Percentiles rank a stretch among this genome's conserved stretches.
Conservation (phyloP, 2,113 vertebrate species). For the Bos indicus region DNA sequence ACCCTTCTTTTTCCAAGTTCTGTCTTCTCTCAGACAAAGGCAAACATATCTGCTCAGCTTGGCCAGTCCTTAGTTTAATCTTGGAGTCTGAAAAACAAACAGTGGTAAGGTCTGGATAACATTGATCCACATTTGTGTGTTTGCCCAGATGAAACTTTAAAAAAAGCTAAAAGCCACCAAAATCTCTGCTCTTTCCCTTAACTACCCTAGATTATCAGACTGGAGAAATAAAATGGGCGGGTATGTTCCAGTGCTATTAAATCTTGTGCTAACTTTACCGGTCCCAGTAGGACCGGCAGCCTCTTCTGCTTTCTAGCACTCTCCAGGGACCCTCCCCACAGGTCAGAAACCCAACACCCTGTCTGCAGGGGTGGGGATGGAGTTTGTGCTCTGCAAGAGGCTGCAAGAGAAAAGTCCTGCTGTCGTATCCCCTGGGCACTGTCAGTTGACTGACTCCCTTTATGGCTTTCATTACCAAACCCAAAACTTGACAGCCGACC, state of each 20-base stretch:
- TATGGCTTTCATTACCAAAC: background rate
- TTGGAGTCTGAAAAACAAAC: slow-evolving; percentile 59
- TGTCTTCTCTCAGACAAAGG: slow-evolving; percentile 29
- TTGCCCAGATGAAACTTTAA: slow-evolving; percentile 59
- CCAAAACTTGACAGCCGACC: background rate
- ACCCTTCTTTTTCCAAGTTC: slow-evolving; percentile 8
- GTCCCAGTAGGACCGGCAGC: fast-evolving
- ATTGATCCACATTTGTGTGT: slow-evolving; percentile 34
- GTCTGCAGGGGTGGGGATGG: background rate
- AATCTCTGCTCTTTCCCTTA: slow-evolving; percentile 46
- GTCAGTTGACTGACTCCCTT: background rate
- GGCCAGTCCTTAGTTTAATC: slow-evolving; percentile 54
- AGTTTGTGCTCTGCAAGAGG: background rate
- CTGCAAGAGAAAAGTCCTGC: background rate
- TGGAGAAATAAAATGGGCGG: background rate
- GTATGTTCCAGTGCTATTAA: slow-evolving; percentile 20
- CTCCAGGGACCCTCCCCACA: background rate
- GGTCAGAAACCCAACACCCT: background rate
- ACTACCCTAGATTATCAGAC: slow-evolving; percentile 37
- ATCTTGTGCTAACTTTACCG: background rate
- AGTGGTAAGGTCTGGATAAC: slow-evolving; percentile 25
- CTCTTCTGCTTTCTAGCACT: fast-evolving
- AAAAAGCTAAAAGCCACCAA: slow-evolving; percentile 65
- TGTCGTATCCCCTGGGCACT: background rate
- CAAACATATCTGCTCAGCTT: slow-evolving; percentile 45